Percentiles rank a stretch among this genome's conserved stretches.
Evolutionary conservation across 2,888 invertebrate genomes (phyloP).

Genomic region (Labia minor): DNA sequence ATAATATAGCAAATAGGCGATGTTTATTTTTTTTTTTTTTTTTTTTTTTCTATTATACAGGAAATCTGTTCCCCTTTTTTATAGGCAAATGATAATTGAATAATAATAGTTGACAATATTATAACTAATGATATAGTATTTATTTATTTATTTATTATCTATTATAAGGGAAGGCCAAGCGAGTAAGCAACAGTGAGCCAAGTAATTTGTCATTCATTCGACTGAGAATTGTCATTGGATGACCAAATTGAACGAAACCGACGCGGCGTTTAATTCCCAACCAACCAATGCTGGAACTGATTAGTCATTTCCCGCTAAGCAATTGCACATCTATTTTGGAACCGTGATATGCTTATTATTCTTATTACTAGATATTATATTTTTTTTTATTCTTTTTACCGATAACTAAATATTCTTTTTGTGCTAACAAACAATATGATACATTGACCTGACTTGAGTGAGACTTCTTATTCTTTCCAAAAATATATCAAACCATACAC

Average conservation of each 20-base stretch:
- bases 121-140: neutral
- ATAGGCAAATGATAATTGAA: neutral
- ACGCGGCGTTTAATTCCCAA: neutral
- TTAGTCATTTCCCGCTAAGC: slow-evolving; percentile 6
- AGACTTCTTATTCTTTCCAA: too few species aligned
- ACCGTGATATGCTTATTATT: too few species aligned
- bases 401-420: too few species aligned
- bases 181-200: neutral
- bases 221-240: neutral
- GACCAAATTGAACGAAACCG: neutral
- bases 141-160: neutral
- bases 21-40: too few species aligned
- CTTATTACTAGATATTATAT: neutral
- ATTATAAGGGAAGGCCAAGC: too few species aligned
- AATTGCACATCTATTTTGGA: neutral
- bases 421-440: too few species aligned
- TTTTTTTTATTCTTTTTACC: neutral
- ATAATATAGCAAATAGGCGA: too few species aligned
- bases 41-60: neutral
- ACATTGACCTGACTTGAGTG: too few species aligned
- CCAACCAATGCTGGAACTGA: neutral
- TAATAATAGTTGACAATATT: slow-evolving; percentile 1
- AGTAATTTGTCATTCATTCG: slow-evolving; percentile 2
- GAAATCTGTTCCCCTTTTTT: neutral
- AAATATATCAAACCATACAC: too few species aligned